Evolutionary conservation across 2,888 invertebrate species (phyloP).

Genomic region (Adela reaumurella): DNA sequence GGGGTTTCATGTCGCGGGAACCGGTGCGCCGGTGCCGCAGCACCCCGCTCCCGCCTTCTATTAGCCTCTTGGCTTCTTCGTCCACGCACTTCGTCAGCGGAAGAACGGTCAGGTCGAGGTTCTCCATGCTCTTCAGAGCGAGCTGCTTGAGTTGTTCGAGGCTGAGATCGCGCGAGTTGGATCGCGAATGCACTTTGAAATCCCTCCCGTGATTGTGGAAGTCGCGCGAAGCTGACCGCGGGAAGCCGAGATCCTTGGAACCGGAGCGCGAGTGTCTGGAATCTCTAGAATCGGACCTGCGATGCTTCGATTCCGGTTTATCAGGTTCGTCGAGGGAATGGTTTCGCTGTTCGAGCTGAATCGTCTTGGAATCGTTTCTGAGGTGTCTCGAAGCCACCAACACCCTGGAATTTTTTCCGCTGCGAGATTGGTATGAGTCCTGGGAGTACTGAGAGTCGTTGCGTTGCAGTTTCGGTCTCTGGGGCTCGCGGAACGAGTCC

Average conservation of each 20-base stretch:
- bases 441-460: constrained; percentile 43
- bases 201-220: constrained; percentile 26
- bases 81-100: constrained; percentile 34
- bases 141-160: constrained; percentile 44
- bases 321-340: constrained; percentile 30
- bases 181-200: constrained; percentile 46
- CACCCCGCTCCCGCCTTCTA: constrained; percentile 31
- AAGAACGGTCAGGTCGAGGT: constrained; percentile 36
- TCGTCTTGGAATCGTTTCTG: constrained; percentile 62
- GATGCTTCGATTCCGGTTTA: constrained; percentile 23
- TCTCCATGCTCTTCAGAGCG: constrained; percentile 46
- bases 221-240: constrained; percentile 21
- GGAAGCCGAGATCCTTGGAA: constrained; percentile 20
- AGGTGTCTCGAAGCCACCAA: constrained; percentile 53
- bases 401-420: constrained; percentile 33
- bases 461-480: constrained; percentile 25
- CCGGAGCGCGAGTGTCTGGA: constrained; percentile 23
- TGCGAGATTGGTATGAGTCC: constrained; percentile 15
- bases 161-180: constrained; percentile 46
- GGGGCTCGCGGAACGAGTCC: constrained; percentile 14
- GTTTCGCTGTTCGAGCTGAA: constrained; percentile 56
- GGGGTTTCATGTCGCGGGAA: constrained; percentile 48
- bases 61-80: constrained; percentile 46
- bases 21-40: constrained; percentile 60
- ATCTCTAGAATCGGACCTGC: constrained; percentile 37